These are phyloP conservation scores for Cygnus olor DNA, from an alignment of 2,797 vertebrate species.

Conservation along the genomic window DNA sequence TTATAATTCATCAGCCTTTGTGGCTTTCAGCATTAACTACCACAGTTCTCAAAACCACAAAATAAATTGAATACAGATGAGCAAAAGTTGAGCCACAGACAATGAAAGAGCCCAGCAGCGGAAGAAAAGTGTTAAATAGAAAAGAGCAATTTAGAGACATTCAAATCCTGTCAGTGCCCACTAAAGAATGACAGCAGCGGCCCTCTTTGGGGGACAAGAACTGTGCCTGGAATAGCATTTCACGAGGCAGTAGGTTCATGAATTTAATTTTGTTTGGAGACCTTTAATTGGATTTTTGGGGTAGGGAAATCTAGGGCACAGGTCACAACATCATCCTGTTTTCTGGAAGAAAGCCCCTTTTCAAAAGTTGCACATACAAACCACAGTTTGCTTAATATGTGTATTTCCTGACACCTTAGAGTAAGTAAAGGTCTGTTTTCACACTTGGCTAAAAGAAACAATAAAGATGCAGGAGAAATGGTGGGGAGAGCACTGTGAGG, in stretches of 20 bases:
- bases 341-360: neutral
- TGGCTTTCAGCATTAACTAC: neutral
- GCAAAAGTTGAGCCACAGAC: neutral
- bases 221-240: neutral
- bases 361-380: neutral
- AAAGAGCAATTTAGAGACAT: neutral
- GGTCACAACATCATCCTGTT: neutral
- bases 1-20: neutral
- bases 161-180: neutral
- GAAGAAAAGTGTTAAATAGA: neutral
- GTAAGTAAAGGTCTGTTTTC: neutral
- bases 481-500: neutral
- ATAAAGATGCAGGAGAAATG: neutral
- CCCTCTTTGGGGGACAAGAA: neutral
- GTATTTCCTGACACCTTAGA: neutral
- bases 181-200: neutral
- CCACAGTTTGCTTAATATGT: neutral
- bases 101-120: neutral
- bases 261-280: neutral
- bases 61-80: slow-evolving; percentile 9
- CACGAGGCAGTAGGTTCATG: neutral
- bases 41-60: neutral
- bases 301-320: neutral
- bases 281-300: neutral
- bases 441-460: neutral